phyloP scores from a whole-genome alignment of 2,113 vertebrate genomes.

The Promerops cafer region DNA sequence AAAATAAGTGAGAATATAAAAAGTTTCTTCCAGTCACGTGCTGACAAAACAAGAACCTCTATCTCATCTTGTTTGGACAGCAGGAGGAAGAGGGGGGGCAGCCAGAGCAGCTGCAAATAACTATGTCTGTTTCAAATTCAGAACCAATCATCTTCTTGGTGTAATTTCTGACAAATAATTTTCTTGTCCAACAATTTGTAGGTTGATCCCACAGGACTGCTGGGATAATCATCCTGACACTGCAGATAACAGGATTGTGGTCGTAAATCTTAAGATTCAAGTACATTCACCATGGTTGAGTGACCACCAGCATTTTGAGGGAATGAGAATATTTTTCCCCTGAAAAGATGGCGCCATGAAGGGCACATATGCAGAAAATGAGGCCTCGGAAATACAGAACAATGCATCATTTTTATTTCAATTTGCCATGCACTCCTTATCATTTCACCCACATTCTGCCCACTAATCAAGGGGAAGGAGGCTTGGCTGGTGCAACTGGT shows the following conservation, averaged over 20 bases:
- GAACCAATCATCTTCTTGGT: conserved; percentile 15
- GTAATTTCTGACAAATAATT: conserved; percentile 32
- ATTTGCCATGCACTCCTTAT: not conserved
- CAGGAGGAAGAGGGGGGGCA: not conserved
- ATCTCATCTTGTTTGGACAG: conserved; percentile 1
- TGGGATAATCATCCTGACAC: conserved; percentile 40
- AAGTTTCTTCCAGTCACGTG: not conserved
- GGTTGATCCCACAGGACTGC: not conserved
- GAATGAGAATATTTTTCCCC: not conserved
- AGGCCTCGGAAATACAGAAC: not conserved
- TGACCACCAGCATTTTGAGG: conserved; percentile 9
- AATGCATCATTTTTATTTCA: not conserved
- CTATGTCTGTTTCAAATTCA: conserved; percentile 26
- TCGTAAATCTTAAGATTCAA: conserved; percentile 44
- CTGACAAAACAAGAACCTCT: not conserved
- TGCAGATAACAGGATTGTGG: conserved; percentile 49
- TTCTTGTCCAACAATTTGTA: conserved; percentile 35
- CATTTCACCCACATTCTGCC: conserved; percentile 47
- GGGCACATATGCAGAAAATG: not conserved
- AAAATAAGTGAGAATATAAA: not conserved
- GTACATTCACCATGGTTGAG: conserved; percentile 14
- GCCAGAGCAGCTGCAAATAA: conserved; percentile 39
- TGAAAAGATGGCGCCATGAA: not conserved
- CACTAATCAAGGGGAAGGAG: conserved; percentile 21
- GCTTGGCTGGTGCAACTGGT: conserved; percentile 23